Evolutionary conservation across 2,888 invertebrate genomes (phyloP).

Genomic region (Acanthosepion pharaonis): DNA sequence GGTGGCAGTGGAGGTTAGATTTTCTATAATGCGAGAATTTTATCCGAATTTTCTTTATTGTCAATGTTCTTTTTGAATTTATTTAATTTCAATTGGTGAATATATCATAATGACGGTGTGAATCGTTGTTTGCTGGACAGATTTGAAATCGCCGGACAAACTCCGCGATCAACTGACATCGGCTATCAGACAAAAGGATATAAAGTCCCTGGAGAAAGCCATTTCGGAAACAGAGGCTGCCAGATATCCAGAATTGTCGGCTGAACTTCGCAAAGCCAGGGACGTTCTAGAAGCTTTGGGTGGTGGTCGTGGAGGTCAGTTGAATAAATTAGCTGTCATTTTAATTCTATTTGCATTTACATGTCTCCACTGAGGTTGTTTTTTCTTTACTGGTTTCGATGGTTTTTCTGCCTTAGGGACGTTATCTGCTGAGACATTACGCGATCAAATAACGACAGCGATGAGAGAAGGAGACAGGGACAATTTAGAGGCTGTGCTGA

Average conservation of each 20-base stretch:
- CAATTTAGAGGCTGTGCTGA: neutral
- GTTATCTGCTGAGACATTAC: neutral
- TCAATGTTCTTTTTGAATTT: neutral
- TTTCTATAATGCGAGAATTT: neutral
- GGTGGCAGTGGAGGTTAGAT: neutral
- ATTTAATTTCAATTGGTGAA: neutral
- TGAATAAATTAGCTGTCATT: neutral
- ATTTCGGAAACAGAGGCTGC: neutral
- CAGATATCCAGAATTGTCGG: constrained; percentile 18
- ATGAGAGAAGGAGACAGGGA: neutral
- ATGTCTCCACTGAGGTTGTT: no score
- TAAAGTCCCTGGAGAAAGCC: neutral
- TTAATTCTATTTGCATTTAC: no score
- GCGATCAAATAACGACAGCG: neutral
- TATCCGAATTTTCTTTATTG: neutral
- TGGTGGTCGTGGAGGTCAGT: constrained; percentile 40
- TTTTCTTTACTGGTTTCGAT: no score
- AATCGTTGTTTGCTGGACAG: neutral
- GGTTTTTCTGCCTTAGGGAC: neutral
- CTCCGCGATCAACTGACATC: constrained; percentile 24
- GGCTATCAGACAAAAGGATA: constrained; percentile 40
- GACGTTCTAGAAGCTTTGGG: neutral
- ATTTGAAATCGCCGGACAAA: neutral
- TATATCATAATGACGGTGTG: neutral
- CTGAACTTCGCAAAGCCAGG: constrained; percentile 33